Evolutionary conservation across 2,113 vertebrate genomes (phyloP), one percentile per base, ranked within the genome.

Genomic region (Rhadina sibilatrix): DNA sequence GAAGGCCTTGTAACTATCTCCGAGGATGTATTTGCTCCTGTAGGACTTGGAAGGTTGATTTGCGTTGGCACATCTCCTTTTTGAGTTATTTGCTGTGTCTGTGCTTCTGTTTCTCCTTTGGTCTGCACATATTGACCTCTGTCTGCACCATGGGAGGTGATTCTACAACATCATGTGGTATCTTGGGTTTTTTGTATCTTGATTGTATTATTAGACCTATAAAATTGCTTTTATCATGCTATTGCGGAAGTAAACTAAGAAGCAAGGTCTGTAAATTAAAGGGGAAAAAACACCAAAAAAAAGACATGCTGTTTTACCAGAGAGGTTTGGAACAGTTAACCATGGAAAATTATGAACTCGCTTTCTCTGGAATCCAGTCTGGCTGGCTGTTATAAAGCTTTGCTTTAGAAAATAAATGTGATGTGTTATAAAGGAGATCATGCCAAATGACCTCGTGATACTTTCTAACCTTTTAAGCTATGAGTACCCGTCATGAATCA

Each of bases 281-380:
- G 13, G 8, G 42, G 40, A 54, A 14, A 31, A 66, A 42, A 68
- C 40, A 40, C 12, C 40, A 40, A 61, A 35, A 59, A 47, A 46
- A 57, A 68, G 5, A 27, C 10, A 31, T 33, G 31, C 22, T 25
- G 15, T 37, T 82, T 89, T 65, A 91, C 60, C 24, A 78, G 33
- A 37, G 38, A 83, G 24, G 15, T 53, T 63, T 85, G 42, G 38
- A 85, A 49, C 19, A 38, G 17, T 80, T 52, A 81, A 42, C 24
- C 64, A 38, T 19, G 47, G 38, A 53, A 69, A 83, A 69, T 13
- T 0, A 49, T 31, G 18, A 64, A 65, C 33, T 79, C 1, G 0
- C 21, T 31, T 77, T 49, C 60, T 59, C 40, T 86, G 44, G 82
- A 85, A 64, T 60, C 65, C 31, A 74, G 33, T 64, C 54, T 64